These are phyloP conservation scores for Noctilio leporinus DNA, from an alignment of 2,113 vertebrate species.

Conservation along the genomic window DNA sequence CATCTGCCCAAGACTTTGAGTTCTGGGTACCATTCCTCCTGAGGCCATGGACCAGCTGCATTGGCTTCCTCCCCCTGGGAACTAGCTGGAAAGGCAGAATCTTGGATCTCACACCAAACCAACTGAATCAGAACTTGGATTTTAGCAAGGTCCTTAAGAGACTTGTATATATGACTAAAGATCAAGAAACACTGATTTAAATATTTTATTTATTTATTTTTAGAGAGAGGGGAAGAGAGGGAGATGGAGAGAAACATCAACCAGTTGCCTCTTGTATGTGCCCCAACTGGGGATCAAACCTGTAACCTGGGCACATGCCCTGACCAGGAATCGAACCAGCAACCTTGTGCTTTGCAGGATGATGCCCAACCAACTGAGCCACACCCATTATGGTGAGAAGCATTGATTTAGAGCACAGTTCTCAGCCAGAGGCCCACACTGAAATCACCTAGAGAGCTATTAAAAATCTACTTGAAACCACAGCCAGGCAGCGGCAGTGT, in stretches of 20 bases:
- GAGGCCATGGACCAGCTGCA: background rate
- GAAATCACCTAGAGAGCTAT: background rate
- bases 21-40: background rate
- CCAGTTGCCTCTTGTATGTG: no score
- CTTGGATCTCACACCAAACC: background rate
- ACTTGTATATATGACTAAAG: background rate
- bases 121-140: background rate
- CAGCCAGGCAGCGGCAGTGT: background rate
- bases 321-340: no score
- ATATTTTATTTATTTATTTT: no score
- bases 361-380: no score
- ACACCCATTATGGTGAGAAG: background rate
- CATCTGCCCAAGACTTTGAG: background rate
- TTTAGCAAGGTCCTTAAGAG: background rate
- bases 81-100: background rate
- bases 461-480: background rate
- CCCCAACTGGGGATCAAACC: no score
- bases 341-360: no score
- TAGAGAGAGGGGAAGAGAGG: no score
- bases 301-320: no score
- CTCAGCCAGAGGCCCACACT: background rate
- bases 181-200: background rate
- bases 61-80: background rate
- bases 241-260: no score
- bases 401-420: background rate